These are phyloP conservation scores for Coregonus suidteri DNA, from an alignment of 2,797 vertebrate genomes.

Conservation along the genomic window DNA sequence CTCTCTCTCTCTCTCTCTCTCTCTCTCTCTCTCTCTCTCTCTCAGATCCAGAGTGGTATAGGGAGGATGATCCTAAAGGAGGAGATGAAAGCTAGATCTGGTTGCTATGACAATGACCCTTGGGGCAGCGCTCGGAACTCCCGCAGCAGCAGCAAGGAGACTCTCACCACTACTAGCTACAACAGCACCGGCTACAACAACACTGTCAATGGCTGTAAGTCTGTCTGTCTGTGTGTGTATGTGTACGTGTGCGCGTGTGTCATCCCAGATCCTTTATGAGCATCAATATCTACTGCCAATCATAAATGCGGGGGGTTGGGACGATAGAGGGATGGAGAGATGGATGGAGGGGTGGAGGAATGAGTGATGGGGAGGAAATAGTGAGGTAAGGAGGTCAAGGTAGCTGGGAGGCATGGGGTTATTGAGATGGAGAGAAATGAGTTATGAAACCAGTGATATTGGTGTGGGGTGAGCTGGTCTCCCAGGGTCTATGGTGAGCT, in stretches of 20 bases:
- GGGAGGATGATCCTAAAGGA: constrained; percentile 97
- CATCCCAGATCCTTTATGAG: constrained; percentile 26
- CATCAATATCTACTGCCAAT: constrained; percentile 27
- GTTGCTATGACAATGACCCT: constrained; percentile 93
- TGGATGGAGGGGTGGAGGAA: constrained; percentile 16
- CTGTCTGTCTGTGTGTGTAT: constrained; percentile 1
- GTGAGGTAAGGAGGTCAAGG: constrained; percentile 44
- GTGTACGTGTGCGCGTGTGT: constrained; percentile 4
- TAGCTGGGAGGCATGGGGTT: constrained; percentile 40
- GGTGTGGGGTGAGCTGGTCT: neutral
- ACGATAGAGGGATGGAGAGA: constrained; percentile 10
- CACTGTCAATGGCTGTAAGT: constrained; percentile 93
- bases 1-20: constrained; percentile 44
- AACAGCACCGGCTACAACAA: constrained; percentile 79
- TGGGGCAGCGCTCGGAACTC: constrained; percentile 95
- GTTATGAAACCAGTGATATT: neutral
- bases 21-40: constrained; percentile 44
- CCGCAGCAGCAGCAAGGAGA: constrained; percentile 91
- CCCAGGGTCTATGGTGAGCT: no score
- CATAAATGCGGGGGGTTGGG: neutral
- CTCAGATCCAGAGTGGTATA: constrained; percentile 92
- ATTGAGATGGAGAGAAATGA: constrained; percentile 46
- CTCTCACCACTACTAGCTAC: constrained; percentile 87
- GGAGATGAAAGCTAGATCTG: constrained; percentile 98
- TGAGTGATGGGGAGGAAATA: constrained; percentile 18